Evolutionary conservation across 2,113 vertebrate species (phyloP).

Genomic region (Salvelinus sp.): DNA sequence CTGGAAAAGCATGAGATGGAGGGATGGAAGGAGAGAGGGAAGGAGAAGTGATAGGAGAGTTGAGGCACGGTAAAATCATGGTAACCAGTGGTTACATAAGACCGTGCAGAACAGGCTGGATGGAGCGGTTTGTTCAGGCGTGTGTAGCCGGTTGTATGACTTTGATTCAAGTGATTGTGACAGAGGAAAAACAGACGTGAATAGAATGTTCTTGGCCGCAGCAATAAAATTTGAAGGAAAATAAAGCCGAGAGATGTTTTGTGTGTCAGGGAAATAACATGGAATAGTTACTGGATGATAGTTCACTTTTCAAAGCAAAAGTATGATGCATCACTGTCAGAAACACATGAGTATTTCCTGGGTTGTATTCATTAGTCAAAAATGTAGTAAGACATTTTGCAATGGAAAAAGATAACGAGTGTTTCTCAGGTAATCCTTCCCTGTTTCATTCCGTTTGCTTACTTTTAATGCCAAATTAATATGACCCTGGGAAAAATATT

Average conservation of each 20-base stretch:
- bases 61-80: neutral
- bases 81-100: neutral
- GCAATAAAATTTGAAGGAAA: neutral
- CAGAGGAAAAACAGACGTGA: neutral
- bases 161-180: conserved; percentile 2
- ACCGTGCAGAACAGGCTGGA: neutral
- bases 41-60: neutral
- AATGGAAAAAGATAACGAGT: too few species aligned
- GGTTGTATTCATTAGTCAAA: too few species aligned
- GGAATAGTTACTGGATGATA: neutral
- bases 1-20: too few species aligned
- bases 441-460: too few species aligned
- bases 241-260: neutral
- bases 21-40: neutral
- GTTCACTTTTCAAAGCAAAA: neutral
- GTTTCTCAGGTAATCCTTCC: too few species aligned
- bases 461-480: too few species aligned
- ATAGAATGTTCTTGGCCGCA: neutral
- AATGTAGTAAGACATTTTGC: too few species aligned
- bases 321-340: neutral
- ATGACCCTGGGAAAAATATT: too few species aligned
- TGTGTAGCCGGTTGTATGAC: neutral
- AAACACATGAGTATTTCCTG: neutral
- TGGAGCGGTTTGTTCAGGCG: neutral
- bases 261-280: neutral